Base-by-base conservation (phyloP, 2,113 vertebrate species). In the Lophotis ruficrista region DNA sequence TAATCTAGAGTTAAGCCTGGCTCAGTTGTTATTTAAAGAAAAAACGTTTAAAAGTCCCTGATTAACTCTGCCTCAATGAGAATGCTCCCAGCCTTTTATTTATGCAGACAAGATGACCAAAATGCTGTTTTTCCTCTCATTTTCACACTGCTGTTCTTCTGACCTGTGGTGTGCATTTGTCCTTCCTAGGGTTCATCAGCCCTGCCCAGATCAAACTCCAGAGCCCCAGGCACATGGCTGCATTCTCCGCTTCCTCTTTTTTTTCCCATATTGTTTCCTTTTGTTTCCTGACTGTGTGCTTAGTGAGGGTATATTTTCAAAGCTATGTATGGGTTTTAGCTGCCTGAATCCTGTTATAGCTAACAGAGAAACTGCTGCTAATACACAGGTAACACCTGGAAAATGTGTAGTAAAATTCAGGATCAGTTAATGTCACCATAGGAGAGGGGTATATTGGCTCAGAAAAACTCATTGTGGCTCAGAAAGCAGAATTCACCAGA, bases 401-500 rank as follows among this genome's bases (percentile, higher is more conserved):
- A 89, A 92, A 69, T 20, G 12, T 17, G 14, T 69, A 69, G 77
- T 79, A 84, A 87, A 87, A 89, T 87, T 90, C 47, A 57, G n/a
- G n/a, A 78, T 60, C 66, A 71, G 60, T 93, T 93, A 75, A 38
- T 87, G 53, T 75, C 51, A 87, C 68, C 69, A 68, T 15, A 82
- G 23, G 45, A 57, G 53, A 87, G 25, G 31, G 53, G 41, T 68
- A 56, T 31, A 79, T 60, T 12, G 3, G 56, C 80, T 91, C 65
- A 58, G 90, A 92, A 88, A 89, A 89, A 68, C 41, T 69, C 66
- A 43, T 23, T 65, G 61, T 27, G 94, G 91, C 95, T 94, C 89
- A 89, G 83, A 91, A 95, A 92, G 94, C 83, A 85, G 77, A 92
- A 94, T 79, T 94, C 53, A 94, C 91, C 77, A 47, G 61, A 85